Evolutionary conservation across 1,140 invertebrate genomes (phyloP), one percentile per base, ranked within the genome.

Genomic region (Plectrocnemia conspersa): DNA sequence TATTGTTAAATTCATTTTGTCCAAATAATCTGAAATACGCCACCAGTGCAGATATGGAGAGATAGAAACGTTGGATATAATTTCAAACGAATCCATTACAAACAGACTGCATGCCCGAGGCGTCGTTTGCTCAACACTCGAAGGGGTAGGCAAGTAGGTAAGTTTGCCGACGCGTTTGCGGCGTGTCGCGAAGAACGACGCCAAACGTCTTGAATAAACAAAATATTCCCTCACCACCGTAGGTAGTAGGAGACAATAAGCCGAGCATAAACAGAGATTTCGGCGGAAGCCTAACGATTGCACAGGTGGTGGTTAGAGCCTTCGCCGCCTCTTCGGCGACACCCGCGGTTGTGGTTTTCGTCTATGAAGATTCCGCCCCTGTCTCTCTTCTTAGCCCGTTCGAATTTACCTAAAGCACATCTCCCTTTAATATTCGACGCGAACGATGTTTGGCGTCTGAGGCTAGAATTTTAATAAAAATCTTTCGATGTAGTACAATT

Each of bases 221-320:
- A 53, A 58, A 58, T 53, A 52, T 19, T 40, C 38, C 23, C 35
- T 0, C 27, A 29, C 32, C 32, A 33, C 32, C 32, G 11, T 33
- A 13, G 11, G 32, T 7, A n/a, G 32, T 19, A 21, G 38, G 40
- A 27, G 45, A 54, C 52, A 59, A 59, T 59, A 59, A 53, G 44
- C 44, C 44, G 44, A 46, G 32, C 24, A 33, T 25, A 42, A 46
- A 53, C 50, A 41, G 44, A 29, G 55, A 46, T 46, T 44, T 22
- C 27, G 29, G 47, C 52, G 45, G 40, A 19, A 42, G 24, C 27
- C 22, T 29, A 50, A 52, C 48, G 47, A 40, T 40, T 40, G 54
- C 54, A 45, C 55, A 57, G 55, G 55, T 57, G 49, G 18, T 15
- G 38, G 38, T 52, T 45, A 57, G 32, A 3, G 55, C n/a, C 33